phyloP scores from a whole-genome alignment of 1,140 invertebrate species.

The Oryzaephilus surinamensis region DNA sequence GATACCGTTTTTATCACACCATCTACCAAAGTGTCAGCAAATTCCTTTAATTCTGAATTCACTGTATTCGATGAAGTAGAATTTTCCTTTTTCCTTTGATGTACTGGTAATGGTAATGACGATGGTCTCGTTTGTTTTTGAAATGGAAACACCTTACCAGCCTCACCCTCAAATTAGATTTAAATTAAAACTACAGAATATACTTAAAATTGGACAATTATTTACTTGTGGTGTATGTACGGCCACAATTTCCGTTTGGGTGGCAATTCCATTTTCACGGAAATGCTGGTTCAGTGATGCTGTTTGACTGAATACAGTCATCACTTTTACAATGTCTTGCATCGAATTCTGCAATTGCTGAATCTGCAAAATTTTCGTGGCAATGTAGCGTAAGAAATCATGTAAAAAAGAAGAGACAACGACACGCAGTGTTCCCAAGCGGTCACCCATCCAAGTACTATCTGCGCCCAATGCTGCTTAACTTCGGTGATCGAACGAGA shows the following conservation, averaged over 20 bases:
- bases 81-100: conserved; percentile 26
- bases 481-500: too few relatives aligned
- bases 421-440: too few relatives aligned
- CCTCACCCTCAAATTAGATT: conserved; percentile 28
- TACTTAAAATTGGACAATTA: neutral
- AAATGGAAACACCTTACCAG: conserved; percentile 33
- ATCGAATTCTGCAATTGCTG: conserved; percentile 65
- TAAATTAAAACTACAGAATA: too few relatives aligned
- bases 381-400: too few relatives aligned
- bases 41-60: conserved; percentile 29
- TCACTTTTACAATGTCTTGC: conserved; percentile 59
- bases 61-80: conserved; percentile 7
- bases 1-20: conserved; percentile 33
- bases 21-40: conserved; percentile 32
- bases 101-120: conserved; percentile 31
- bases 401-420: too few relatives aligned
- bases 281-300: conserved; percentile 35
- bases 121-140: conserved; percentile 34
- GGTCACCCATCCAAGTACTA: too few relatives aligned
- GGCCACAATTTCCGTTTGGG: conserved; percentile 68
- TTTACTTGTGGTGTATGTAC: conserved; percentile 58
- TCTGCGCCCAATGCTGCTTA: too few relatives aligned
- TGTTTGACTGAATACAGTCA: conserved; percentile 43
- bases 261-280: conserved; percentile 47
- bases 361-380: conserved; percentile 50